phyloP scores from a whole-genome alignment of 1,140 invertebrate species.

The Oryctes rhinoceros region DNA sequence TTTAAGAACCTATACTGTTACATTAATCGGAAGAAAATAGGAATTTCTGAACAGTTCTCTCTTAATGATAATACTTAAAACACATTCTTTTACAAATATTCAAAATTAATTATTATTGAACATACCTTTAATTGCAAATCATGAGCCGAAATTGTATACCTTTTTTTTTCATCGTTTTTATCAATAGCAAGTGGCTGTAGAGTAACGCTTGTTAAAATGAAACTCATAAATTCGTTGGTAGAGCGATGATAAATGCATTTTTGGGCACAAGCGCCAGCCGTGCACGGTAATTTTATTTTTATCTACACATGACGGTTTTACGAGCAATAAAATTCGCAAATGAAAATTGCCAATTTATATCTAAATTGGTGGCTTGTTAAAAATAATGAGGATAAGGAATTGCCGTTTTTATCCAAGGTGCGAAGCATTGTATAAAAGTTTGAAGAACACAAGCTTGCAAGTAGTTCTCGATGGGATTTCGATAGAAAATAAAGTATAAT shows the following conservation, averaged over 20 bases:
- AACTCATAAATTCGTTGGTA: constrained; percentile 1
- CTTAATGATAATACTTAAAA: too few relatives aligned
- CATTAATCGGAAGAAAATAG: too few relatives aligned
- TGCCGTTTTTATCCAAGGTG: not conserved
- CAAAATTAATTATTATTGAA: too few relatives aligned
- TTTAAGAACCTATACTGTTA: too few relatives aligned
- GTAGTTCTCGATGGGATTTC: too few relatives aligned
- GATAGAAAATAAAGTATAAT: too few relatives aligned
- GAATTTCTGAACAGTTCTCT: too few relatives aligned
- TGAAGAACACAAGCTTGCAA: too few relatives aligned
- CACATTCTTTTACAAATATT: too few relatives aligned
- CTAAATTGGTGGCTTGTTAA: constrained; percentile 1
- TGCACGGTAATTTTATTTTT: constrained; percentile 12
- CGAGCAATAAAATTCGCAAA: constrained; percentile 2
- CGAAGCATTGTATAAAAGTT: too few relatives aligned
- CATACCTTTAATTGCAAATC: not conserved
- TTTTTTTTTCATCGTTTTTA: not conserved
- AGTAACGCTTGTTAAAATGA: constrained; percentile 8
- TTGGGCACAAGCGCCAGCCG: not conserved
- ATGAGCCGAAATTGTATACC: not conserved
- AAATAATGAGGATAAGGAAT: not conserved
- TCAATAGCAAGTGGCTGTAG: not conserved
- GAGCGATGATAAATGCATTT: not conserved
- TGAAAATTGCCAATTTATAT: constrained; percentile 19
- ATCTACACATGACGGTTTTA: not conserved